Base-by-base conservation (phyloP, 2,113 vertebrate species). In the Malurus cyaneus region DNA sequence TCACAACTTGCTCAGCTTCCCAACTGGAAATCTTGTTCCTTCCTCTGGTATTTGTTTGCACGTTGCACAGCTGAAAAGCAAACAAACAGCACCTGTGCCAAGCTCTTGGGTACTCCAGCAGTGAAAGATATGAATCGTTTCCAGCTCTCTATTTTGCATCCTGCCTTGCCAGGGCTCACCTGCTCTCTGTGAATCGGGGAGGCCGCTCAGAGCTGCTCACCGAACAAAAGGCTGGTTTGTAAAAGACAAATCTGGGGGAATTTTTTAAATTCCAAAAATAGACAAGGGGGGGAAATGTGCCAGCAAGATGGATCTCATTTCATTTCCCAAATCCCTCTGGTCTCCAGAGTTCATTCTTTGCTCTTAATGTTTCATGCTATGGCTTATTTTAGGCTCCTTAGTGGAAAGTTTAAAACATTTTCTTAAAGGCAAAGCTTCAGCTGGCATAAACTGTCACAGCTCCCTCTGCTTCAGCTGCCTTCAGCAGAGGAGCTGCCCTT, bases 181-280 rank as follows among this genome's bases (percentile, higher is more conserved):
- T 96, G 96, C 93, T 70, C 89, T 21, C 29, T 34, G 65, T 79
- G 89, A 80, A 86, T 72, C 0, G 3, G 61, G 61, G 88, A 91
- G 49, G 70, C 84, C 87, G 91, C 88, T 78, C 71, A 5, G 11
- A 32, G 61, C 73, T 72, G 92, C 82, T 50, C 18, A 3, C 56
- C 2, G 59, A 88, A 97, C 91, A 96, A 94, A 96, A 92, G 67
- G 64, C 88, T 93, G 93, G 82, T 85, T 92, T 96, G 96, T 96
- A 69, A 91, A 89, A 96, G 88, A 92, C 92, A 87, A 91, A 93
- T 92, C 88, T 44, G 57, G 92, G 89, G 86, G 88, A 91, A 92
- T 96, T 96, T 93, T 96, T 95, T 80, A 57, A 96, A 97, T 96
- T 96, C 95, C 93, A 91, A 91, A 96, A 94, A 96, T 96, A 96